These are phyloP conservation scores for Schizothorax lantsangensis DNA, from an alignment of 2,797 vertebrate genomes.

Conservation along the genomic window DNA sequence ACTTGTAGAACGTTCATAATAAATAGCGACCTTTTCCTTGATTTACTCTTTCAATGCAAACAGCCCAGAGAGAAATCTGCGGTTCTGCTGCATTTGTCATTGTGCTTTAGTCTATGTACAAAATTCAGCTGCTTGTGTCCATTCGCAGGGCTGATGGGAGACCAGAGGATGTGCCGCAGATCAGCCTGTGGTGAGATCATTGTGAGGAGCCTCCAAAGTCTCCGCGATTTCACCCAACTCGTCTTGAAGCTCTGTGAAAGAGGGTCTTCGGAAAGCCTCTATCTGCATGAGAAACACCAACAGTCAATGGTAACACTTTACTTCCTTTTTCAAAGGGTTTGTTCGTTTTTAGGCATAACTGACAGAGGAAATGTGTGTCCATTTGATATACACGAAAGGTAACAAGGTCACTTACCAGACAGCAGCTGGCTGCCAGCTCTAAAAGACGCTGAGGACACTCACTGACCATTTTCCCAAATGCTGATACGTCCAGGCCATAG, in stretches of 20 bases:
- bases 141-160: constrained; percentile 6
- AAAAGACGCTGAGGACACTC: constrained; percentile 82
- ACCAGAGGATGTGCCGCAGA: not conserved
- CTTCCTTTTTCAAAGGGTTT: not conserved
- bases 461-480: constrained; percentile 79
- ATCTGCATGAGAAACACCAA: constrained; percentile 70
- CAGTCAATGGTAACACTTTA: not conserved
- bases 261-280: constrained; percentile 85
- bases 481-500: constrained; percentile 83
- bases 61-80: not conserved
- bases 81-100: not conserved
- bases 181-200: constrained; percentile 74
- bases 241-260: constrained; percentile 86
- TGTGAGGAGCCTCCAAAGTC: constrained; percentile 74
- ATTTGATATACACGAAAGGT: not conserved
- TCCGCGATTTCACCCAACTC: constrained; percentile 81
- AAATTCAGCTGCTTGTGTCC: constrained; percentile 26
- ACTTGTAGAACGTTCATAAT: not conserved
- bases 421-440: constrained; percentile 84
- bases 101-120: constrained; percentile 56
- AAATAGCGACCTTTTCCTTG: constrained; percentile 23
- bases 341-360: constrained; percentile 1
- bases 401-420: constrained; percentile 72
- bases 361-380: not conserved
- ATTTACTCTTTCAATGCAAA: not conserved